These are phyloP conservation scores for Julus scanicus DNA, from an alignment of 2,888 invertebrate genomes.

Conservation along the genomic window DNA sequence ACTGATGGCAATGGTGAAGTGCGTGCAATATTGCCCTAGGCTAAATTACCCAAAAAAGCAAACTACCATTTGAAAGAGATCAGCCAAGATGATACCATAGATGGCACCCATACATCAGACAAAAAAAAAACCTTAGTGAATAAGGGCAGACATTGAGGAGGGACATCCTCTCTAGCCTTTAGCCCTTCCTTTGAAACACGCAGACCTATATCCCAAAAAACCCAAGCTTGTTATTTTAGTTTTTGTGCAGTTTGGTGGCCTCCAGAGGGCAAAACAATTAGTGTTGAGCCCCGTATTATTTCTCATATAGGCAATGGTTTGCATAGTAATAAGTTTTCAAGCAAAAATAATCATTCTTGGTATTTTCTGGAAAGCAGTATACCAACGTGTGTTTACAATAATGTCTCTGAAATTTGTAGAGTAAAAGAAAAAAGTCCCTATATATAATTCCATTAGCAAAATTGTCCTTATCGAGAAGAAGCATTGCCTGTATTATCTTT, in stretches of 20 bases:
- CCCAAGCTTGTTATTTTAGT: background rate
- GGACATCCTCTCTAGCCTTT: background rate
- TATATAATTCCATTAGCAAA: slow-evolving; percentile 39
- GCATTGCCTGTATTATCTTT: slow-evolving; percentile 4
- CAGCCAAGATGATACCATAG: slow-evolving; percentile 2
- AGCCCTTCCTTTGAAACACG: background rate
- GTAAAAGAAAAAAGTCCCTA: slow-evolving; percentile 20
- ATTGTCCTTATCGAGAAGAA: slow-evolving; percentile 35
- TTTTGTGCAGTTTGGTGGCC: background rate
- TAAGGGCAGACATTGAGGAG: background rate
- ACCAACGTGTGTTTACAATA: background rate
- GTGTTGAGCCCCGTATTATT: background rate
- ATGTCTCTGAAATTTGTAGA: background rate
- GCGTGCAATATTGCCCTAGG: background rate
- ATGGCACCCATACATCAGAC: slow-evolving; percentile 16
- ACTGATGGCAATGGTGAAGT: background rate
- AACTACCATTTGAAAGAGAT: slow-evolving; percentile 26
- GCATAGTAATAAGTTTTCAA: too few relatives aligned
- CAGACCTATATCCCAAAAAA: background rate
- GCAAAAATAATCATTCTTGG: background rate
- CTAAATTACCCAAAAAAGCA: background rate
- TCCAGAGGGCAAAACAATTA: slow-evolving; percentile 1
- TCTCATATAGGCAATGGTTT: background rate
- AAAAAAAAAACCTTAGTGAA: slow-evolving; percentile 10
- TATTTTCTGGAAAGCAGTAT: background rate